Base-by-base conservation (phyloP, 1,140 invertebrate genomes). In the Danaus melanippus region DNA sequence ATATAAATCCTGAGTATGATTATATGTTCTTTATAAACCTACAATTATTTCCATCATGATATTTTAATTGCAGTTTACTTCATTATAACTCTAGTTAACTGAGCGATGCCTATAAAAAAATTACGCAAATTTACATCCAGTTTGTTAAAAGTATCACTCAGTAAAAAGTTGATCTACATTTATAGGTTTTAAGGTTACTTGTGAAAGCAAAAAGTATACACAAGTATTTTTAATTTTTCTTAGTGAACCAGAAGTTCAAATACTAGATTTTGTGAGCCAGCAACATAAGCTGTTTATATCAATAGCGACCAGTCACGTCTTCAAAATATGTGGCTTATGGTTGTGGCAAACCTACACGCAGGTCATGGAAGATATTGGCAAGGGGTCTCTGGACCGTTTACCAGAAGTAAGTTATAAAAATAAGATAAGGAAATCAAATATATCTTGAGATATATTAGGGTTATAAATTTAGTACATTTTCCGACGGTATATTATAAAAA, bases 211-310 rank as follows among this genome's bases (percentile, higher is more conserved):
- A 21, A 32, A 32, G 21, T 32, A 41, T 12, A 11, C 6, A 50
- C 12, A 40, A n/a, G n/a, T 40, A 41, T 40, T n/a, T 10, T 8
- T 1, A 2, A 12, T 50, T 42, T 42, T 55, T 61, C 58, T 8
- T 76, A 95, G 94, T 46, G 89, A 90, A 53, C 90, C 90, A 0
- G 97, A 98, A 83, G 91, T 93, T 2, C 95, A 97, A 86, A 95
- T 98, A 45, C 84, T 99, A 53, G 95, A 98, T 71, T 98, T 96
- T 70, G 91, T 93, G 53, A 97, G 96, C 0, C 97, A 98, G 76
- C 96, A 98, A 80, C 92, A 96, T 66, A 97, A 97, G 84, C 67
- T 98, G 6, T 95, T 98, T 62, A 96, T 96, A 4, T 86, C 91
- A 62, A 90, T 98, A 39, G 93, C 96, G 3, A 90, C 93, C 1